Evolutionary conservation across 1,140 invertebrate species (phyloP).

Genomic region (Ceratosolen fusciceps): DNA sequence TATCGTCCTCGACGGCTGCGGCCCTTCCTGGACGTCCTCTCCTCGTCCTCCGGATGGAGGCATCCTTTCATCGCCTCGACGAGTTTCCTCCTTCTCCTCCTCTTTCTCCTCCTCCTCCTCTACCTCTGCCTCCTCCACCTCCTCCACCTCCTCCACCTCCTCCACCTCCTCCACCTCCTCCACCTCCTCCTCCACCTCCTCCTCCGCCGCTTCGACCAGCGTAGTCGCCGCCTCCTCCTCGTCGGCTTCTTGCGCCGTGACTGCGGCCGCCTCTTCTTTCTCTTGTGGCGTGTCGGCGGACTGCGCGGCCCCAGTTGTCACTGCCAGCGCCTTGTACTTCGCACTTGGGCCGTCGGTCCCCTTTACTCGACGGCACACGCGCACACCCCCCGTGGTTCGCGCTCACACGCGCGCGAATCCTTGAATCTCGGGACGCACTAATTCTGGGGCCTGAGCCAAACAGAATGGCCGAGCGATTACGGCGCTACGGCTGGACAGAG

Average conservation of each 20-base stretch:
- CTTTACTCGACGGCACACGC: not conserved
- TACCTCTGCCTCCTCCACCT: slow-evolving; percentile 38
- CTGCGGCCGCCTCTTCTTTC: not conserved
- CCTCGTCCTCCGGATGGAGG: slow-evolving; percentile 65
- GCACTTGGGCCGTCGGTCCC: not conserved
- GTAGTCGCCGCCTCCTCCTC: not conserved
- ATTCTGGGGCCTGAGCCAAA: slow-evolving; percentile 66
- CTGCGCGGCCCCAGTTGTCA: not conserved
- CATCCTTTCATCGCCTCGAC: slow-evolving; percentile 70
- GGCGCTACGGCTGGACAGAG: not conserved
- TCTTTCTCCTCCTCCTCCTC: slow-evolving; percentile 26
- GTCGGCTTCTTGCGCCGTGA: not conserved
- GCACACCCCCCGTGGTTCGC: not conserved
- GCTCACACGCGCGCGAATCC: slow-evolving; percentile 35
- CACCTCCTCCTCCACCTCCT: slow-evolving; percentile 39
- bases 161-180: slow-evolving; percentile 22
- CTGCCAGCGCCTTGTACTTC: not conserved
- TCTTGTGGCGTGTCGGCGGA: not conserved
- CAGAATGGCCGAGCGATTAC: slow-evolving; percentile 61
- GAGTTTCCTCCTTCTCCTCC: slow-evolving; percentile 44
- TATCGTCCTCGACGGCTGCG: slow-evolving; percentile 54
- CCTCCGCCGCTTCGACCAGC: slow-evolving; percentile 18
- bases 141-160: slow-evolving; percentile 2
- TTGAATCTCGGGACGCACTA: slow-evolving; percentile 31
- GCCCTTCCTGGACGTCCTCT: slow-evolving; percentile 59